Percentiles rank a stretch among this genome's conserved stretches.
These are phyloP conservation scores for Pegoplata infirma DNA, from an alignment of 2,888 invertebrate genomes.

Conservation along the genomic window DNA sequence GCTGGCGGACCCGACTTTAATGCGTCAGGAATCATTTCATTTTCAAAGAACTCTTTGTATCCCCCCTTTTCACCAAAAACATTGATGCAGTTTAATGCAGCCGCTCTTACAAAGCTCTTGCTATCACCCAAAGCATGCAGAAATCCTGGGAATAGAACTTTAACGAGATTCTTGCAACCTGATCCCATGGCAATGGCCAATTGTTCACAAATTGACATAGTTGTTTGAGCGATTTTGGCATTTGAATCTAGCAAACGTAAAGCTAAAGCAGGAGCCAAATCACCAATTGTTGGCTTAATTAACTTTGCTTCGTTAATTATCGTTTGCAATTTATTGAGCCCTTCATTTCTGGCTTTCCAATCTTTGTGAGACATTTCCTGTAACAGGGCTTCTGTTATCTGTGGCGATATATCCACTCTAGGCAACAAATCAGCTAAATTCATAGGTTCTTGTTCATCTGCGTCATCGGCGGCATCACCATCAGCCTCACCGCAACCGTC, in stretches of 20 bases:
- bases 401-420: constrained; percentile 88
- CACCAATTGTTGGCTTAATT: constrained; percentile 90
- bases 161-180: constrained; percentile 87
- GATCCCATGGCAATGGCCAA: constrained; percentile 91
- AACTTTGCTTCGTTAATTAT: constrained; percentile 83
- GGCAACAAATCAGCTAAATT: constrained; percentile 86
- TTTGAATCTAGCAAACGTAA: constrained; percentile 92
- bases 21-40: constrained; percentile 92
- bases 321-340: constrained; percentile 78
- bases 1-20: constrained; percentile 91
- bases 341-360: constrained; percentile 87
- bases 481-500: constrained; percentile 55
- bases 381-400: constrained; percentile 89
- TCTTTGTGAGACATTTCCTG: constrained; percentile 92
- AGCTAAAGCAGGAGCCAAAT: constrained; percentile 88
- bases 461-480: constrained; percentile 68
- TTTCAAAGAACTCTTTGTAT: constrained; percentile 89
- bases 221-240: constrained; percentile 91
- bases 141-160: constrained; percentile 90
- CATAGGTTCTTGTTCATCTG: constrained; percentile 74
- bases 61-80: constrained; percentile 91
- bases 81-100: constrained; percentile 90
- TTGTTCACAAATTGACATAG: constrained; percentile 89
- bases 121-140: constrained; percentile 88
- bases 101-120: constrained; percentile 88